phyloP scores from a whole-genome alignment of 2,113 vertebrate genomes.

The Oostethus manadensis region DNA sequence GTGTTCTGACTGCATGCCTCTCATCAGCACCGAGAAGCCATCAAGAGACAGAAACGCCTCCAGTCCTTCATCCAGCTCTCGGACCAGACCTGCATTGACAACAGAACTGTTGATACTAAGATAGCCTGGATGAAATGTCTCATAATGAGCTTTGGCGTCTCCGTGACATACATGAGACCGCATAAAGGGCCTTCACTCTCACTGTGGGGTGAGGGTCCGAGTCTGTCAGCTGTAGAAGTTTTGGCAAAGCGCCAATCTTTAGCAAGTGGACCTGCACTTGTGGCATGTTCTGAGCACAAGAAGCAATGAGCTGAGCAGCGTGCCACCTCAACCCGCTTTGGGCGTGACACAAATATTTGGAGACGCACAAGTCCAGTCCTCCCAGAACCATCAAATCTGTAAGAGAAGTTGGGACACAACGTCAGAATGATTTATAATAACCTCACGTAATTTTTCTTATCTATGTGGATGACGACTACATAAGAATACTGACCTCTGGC shows the following conservation, averaged over 20 bases:
- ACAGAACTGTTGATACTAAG: not conserved
- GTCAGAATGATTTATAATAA: not conserved
- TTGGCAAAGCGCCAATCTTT: constrained; percentile 71
- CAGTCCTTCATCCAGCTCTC: constrained; percentile 81
- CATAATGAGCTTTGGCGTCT: not conserved
- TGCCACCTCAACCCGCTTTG: constrained; percentile 80
- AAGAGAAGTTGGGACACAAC: not conserved
- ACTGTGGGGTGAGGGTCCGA: constrained; percentile 73
- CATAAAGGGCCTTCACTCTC: constrained; percentile 84
- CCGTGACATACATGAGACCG: constrained; percentile 78
- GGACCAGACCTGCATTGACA: constrained; percentile 76
- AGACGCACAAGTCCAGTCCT: constrained; percentile 80
- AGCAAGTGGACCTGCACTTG: constrained; percentile 81
- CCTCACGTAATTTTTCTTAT: not conserved
- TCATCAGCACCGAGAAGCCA: constrained; percentile 86
- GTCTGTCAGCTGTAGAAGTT: constrained; percentile 79
- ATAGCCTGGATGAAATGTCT: not conserved
- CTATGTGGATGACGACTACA: not conserved
- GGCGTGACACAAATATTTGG: constrained; percentile 71
- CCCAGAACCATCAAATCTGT: constrained; percentile 87
- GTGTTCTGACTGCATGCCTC: constrained; percentile 83
- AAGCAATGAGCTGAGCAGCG: constrained; percentile 80
- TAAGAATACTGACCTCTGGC: constrained; percentile 74
- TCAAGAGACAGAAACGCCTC: constrained; percentile 79
- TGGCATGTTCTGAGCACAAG: constrained; percentile 85